phyloP scores from a whole-genome alignment of 2,797 vertebrate species.

The Clamator glandarius region DNA sequence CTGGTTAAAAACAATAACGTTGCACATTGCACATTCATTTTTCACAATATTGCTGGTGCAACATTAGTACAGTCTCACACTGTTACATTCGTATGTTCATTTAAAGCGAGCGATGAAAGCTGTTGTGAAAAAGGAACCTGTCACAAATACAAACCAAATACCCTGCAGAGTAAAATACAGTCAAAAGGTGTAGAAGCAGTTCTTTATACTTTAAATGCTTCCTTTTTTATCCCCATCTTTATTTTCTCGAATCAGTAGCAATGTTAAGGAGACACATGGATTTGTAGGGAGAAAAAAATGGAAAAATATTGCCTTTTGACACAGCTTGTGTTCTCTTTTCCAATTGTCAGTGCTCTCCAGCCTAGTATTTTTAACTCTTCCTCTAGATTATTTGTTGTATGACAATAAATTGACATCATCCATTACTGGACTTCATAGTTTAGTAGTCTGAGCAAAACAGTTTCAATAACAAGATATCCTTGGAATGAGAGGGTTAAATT shows the following conservation, averaged over 20 bases:
- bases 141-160: conserved; percentile 17
- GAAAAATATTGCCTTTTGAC: neutral
- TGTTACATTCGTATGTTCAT: neutral
- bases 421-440: neutral
- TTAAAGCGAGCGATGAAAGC: conserved; percentile 16
- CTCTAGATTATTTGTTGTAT: neutral
- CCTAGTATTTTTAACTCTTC: neutral
- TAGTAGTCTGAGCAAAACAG: neutral
- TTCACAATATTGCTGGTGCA: neutral
- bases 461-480: neutral
- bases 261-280: neutral
- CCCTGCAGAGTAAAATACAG: neutral
- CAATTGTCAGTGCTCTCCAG: neutral
- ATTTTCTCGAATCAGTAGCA: neutral
- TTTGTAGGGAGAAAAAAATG: neutral
- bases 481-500: neutral
- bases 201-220: conserved; percentile 11
- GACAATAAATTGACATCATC: neutral
- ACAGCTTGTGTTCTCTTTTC: neutral
- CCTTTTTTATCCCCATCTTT: neutral
- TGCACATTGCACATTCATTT: neutral
- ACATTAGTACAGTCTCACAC: neutral
- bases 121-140: neutral
- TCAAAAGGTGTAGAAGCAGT: neutral
- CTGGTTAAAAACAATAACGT: neutral